Percentiles rank a stretch among this genome's conserved stretches.
Conservation (phyloP, 2,797 vertebrate species). For the Cygnus olor region DNA sequence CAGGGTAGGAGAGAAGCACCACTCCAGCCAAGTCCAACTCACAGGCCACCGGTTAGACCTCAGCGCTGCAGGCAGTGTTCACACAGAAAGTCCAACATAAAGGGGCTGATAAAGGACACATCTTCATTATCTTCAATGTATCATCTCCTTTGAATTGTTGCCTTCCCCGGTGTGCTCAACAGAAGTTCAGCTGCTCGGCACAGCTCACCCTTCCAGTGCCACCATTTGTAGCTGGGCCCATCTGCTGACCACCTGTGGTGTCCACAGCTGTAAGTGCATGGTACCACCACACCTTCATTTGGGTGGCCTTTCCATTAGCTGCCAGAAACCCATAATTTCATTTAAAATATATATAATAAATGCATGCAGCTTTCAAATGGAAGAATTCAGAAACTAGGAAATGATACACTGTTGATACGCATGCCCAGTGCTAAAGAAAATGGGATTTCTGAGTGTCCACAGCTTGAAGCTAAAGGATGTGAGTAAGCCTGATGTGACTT, state of each 20-base stretch:
- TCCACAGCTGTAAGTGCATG: background rate
- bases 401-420: background rate
- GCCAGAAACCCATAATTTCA: background rate
- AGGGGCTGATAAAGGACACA: background rate
- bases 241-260: background rate
- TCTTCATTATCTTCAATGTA: background rate
- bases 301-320: constrained; percentile 18
- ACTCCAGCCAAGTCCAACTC: background rate
- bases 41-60: background rate
- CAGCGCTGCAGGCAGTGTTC: background rate
- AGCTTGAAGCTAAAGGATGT: background rate
- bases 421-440: background rate
- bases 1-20: background rate
- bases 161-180: background rate
- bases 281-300: background rate
- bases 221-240: background rate
- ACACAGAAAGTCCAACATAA: background rate
- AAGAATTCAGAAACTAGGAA: constrained; percentile 3
- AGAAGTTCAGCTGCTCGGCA: background rate
- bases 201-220: background rate
- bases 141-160: background rate
- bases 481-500: background rate
- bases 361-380: background rate
- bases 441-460: background rate
- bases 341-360: background rate